phyloP scores from a whole-genome alignment of 1,140 invertebrate genomes.

The Platorchestia sp. region DNA sequence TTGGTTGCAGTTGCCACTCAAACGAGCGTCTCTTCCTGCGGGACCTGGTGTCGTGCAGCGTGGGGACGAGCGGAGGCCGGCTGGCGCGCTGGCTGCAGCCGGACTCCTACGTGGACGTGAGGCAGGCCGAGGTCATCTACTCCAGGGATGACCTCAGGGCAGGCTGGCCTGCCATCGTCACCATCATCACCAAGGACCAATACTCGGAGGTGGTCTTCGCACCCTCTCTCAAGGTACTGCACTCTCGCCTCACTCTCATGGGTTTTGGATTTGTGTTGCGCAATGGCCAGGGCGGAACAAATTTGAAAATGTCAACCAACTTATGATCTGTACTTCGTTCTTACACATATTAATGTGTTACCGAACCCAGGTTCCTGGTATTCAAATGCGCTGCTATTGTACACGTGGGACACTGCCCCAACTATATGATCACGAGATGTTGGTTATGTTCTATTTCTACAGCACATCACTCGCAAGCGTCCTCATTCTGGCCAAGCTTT shows the following conservation, averaged over 20 bases:
- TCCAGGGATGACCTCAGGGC: constrained; percentile 82
- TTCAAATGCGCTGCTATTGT: too few relatives aligned
- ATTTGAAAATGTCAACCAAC: too few relatives aligned
- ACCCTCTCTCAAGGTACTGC: constrained; percentile 83
- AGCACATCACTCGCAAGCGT: too few relatives aligned
- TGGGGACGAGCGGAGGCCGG: constrained; percentile 90
- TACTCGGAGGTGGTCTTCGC: constrained; percentile 90
- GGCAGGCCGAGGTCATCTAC: constrained; percentile 85
- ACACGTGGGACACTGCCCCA: too few relatives aligned
- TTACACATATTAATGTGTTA: too few relatives aligned
- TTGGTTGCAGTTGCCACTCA: constrained; percentile 76
- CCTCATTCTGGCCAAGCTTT: too few relatives aligned
- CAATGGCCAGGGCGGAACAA: too few relatives aligned
- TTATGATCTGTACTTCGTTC: too few relatives aligned
- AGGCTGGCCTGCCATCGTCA: constrained; percentile 85
- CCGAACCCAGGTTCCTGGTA: too few relatives aligned
- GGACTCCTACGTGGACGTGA: constrained; percentile 90
- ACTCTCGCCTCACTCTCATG: not conserved
- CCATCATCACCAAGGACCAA: constrained; percentile 90
- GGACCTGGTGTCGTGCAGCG: constrained; percentile 89
- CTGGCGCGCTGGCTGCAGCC: constrained; percentile 95
- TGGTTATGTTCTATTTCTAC: too few relatives aligned
- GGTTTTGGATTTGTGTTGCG: too few relatives aligned
- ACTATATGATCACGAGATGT: too few relatives aligned
- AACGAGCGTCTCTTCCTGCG: constrained; percentile 94